These are phyloP conservation scores for Nothobranchius kuhntae DNA, from an alignment of 2,113 vertebrate species.

Conservation along the genomic window DNA sequence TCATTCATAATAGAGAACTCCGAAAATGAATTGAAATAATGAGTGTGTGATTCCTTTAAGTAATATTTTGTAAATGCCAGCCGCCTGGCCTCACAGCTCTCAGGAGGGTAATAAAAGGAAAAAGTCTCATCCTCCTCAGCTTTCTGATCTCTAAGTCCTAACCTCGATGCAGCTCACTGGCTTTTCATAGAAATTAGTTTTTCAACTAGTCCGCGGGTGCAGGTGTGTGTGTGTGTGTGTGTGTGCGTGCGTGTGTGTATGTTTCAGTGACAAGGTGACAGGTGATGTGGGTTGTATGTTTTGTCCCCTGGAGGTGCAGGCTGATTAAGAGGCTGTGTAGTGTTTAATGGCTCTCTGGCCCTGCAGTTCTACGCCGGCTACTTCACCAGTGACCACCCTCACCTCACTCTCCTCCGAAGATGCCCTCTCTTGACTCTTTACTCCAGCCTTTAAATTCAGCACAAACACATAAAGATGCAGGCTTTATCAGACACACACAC, in stretches of 20 bases:
- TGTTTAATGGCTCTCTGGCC: conserved; percentile 53
- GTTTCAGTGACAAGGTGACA: conserved; percentile 6
- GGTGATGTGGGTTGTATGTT: conserved; percentile 51
- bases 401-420: conserved; percentile 11
- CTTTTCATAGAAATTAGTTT: conserved; percentile 34
- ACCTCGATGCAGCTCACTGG: conserved; percentile 21
- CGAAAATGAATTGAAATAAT: too few species aligned
- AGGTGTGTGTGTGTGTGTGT: background rate
- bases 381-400: conserved; percentile 27
- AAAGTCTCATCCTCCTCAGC: conserved; percentile 14
- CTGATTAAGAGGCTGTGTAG: conserved; percentile 66
- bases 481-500: conserved; percentile 17
- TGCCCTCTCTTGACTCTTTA: conserved; percentile 16
- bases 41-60: conserved; percentile 22
- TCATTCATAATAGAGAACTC: too few species aligned
- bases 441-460: conserved; percentile 23
- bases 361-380: conserved; percentile 5
- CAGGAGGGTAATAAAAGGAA: conserved; percentile 2
- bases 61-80: conserved; percentile 35
- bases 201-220: background rate
- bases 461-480: conserved; percentile 8
- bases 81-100: conserved; percentile 7
- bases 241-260: too few species aligned
- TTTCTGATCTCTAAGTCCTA: conserved; percentile 19
- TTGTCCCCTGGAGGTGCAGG: conserved; percentile 31